A percentile compares a stretch with the other conserved stretches of the same genome.
phyloP scores from a whole-genome alignment of 1,140 invertebrate genomes.

The Hestina assimilis region DNA sequence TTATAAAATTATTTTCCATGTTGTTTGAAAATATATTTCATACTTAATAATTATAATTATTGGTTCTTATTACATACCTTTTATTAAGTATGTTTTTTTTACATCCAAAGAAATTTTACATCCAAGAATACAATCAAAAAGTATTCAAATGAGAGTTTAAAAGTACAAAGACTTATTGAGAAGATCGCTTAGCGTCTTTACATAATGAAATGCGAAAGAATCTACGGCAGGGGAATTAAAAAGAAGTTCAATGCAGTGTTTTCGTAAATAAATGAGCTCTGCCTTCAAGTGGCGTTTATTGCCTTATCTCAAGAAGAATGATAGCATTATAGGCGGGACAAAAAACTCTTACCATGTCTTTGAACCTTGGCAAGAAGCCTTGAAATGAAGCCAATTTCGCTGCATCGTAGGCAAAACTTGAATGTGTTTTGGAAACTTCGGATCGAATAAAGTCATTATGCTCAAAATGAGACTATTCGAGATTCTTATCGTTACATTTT shows the following conservation, averaged over 20 bases:
- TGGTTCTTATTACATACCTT: too few species aligned
- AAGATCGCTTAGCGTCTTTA: slow-evolving; percentile 33
- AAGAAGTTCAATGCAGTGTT: slow-evolving; percentile 54
- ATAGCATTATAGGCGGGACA: slow-evolving; percentile 63
- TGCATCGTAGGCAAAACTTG: slow-evolving; percentile 52
- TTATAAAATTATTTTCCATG: too few species aligned
- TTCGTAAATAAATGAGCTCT: slow-evolving; percentile 66
- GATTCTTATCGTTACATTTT: slow-evolving; percentile 25
- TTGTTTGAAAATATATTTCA: too few species aligned
- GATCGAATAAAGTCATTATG: slow-evolving; percentile 30
- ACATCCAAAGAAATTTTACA: too few species aligned
- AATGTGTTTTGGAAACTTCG: slow-evolving; percentile 49
- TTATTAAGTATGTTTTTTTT: too few species aligned
- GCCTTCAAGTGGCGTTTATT: slow-evolving; percentile 70
- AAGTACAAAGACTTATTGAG: slow-evolving; percentile 36
- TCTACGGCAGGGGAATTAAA: slow-evolving; percentile 51
- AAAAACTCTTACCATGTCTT: slow-evolving; percentile 66
- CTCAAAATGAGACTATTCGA: slow-evolving; percentile 23
- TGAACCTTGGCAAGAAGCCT: slow-evolving; percentile 68
- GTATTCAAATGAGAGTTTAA: slow-evolving; percentile 26
- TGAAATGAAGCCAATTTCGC: slow-evolving; percentile 63
- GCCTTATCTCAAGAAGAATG: slow-evolving; percentile 69
- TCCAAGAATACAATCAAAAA: too few species aligned
- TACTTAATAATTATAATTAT: too few species aligned
- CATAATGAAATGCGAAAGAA: slow-evolving; percentile 52